These are phyloP conservation scores for Sylvia atricapilla DNA, from an alignment of 2,113 vertebrate genomes.

Conservation along the genomic window DNA sequence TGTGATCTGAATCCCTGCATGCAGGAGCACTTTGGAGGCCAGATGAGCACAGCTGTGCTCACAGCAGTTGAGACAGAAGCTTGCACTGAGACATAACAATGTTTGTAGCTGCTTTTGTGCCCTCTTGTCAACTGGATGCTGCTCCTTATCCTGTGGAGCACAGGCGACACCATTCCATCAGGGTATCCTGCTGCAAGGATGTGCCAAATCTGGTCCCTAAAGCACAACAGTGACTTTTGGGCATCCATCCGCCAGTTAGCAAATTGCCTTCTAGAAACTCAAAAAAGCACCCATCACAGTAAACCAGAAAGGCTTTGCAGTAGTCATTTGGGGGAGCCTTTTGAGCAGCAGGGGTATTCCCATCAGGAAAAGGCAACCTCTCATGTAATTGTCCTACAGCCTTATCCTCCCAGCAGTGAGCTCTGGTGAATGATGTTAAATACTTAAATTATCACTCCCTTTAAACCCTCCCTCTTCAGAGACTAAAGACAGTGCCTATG, in stretches of 20 bases:
- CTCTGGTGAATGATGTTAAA: neutral
- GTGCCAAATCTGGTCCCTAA: neutral
- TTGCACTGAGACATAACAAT: neutral
- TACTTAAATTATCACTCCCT: neutral
- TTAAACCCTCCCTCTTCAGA: neutral
- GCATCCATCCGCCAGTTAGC: neutral
- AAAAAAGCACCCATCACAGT: neutral
- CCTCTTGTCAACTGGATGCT: rapidly evolving
- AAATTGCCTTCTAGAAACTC: neutral
- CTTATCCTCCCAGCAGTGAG: neutral
- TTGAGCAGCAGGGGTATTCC: neutral
- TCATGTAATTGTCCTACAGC: neutral
- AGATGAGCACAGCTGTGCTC: neutral
- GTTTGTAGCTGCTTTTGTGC: neutral
- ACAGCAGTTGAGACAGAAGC: neutral
- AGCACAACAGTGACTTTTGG: neutral
- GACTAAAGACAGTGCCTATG: neutral
- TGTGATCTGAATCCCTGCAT: neutral
- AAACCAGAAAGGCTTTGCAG: neutral
- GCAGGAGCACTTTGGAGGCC: neutral
- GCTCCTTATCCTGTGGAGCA: neutral
- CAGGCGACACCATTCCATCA: neutral
- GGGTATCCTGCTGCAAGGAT: neutral
- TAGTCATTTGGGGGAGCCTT: neutral
- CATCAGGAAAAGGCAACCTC: neutral